These are phyloP conservation scores for Diplosoma virens DNA, from an alignment of 23 tunicate species.

Conservation along the genomic window DNA sequence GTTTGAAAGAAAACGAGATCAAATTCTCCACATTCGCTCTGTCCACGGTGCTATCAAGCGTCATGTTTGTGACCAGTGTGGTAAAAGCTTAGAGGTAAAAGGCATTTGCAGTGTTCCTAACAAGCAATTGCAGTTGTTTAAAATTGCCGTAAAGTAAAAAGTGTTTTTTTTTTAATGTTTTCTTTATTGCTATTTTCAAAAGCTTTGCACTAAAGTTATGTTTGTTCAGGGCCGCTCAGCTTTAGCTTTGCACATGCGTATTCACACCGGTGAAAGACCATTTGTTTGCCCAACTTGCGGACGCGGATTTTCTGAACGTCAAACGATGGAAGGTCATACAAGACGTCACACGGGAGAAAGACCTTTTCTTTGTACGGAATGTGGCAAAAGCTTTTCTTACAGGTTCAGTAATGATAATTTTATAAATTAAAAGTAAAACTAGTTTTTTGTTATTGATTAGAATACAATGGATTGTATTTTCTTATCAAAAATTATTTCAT, in stretches of 20 bases:
- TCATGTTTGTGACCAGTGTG: conserved; percentile 56
- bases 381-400: conserved; percentile 83
- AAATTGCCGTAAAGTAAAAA: too few species aligned
- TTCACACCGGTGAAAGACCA: conserved; percentile 81
- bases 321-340: conserved; percentile 70
- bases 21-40: conserved; percentile 27
- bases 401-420: too few species aligned
- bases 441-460: too few species aligned
- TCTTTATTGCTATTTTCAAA: too few species aligned
- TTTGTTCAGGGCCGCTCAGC: conserved; percentile 20
- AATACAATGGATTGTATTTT: too few species aligned
- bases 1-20: conserved; percentile 57
- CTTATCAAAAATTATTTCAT: too few species aligned
- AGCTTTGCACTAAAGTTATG: too few species aligned
- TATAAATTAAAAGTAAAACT: too few species aligned
- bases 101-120: too few species aligned
- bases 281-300: conserved; percentile 66
- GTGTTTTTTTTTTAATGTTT: too few species aligned
- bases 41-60: conserved; percentile 48
- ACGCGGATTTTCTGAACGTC: conserved; percentile 67
- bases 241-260: conserved; percentile 52
- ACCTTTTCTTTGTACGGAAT: conserved; percentile 77
- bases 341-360: conserved; percentile 84
- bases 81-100: conserved; percentile 49
- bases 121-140: too few species aligned